These are phyloP conservation scores for Brotula barbata DNA, from an alignment of 2,797 vertebrate species.

Conservation along the genomic window DNA sequence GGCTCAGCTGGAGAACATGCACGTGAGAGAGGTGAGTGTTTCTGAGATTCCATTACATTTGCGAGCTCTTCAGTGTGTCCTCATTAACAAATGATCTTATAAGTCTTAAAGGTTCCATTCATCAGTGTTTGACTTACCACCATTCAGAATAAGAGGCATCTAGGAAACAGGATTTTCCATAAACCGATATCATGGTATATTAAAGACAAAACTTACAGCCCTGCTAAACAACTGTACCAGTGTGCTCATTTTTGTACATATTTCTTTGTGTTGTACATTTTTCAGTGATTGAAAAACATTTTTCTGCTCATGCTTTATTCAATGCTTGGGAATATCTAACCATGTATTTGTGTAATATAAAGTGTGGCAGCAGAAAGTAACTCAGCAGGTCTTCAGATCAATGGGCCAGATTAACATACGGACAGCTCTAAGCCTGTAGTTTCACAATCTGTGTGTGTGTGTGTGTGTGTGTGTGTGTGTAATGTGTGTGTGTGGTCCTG, in stretches of 20 bases:
- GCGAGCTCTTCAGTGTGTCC: neutral
- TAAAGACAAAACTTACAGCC: too few species aligned
- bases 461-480: slow-evolving; percentile 16
- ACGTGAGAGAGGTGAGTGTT: slow-evolving; percentile 88
- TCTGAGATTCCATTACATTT: neutral
- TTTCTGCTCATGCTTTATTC: neutral
- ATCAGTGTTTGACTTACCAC: too few species aligned
- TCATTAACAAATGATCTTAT: too few species aligned
- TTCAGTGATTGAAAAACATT: neutral
- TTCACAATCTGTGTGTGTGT: slow-evolving; percentile 46
- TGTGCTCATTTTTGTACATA: neutral
- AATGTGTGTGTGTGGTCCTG: slow-evolving; percentile 24
- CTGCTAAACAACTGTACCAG: too few species aligned
- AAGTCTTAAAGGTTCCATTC: too few species aligned
- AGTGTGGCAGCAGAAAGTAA: slow-evolving; percentile 58
- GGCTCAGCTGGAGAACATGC: slow-evolving; percentile 90
- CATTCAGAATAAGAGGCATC: too few species aligned
- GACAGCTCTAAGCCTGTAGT: slow-evolving; percentile 61
- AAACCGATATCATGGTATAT: neutral
- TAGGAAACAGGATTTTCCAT: too few species aligned
- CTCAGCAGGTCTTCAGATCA: slow-evolving; percentile 75
- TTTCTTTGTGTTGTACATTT: neutral
- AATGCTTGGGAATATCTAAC: slow-evolving; percentile 9
- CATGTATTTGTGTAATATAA: slow-evolving; percentile 24
- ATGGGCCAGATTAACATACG: slow-evolving; percentile 70